These are phyloP conservation scores for Psilopogon haemacephalus DNA, from an alignment of 2,113 vertebrate species.

Conservation along the genomic window DNA sequence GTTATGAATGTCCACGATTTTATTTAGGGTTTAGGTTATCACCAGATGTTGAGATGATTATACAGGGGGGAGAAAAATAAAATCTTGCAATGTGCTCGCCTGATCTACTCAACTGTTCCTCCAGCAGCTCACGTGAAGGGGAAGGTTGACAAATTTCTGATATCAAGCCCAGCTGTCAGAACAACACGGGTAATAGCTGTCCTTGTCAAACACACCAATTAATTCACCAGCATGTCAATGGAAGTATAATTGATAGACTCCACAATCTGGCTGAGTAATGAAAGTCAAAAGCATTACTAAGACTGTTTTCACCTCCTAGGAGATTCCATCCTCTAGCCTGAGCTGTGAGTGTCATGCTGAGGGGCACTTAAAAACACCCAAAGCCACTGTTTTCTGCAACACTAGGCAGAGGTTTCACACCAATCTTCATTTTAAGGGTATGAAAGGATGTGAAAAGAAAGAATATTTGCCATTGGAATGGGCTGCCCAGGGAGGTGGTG, in stretches of 20 bases:
- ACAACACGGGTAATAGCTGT: conserved; percentile 78
- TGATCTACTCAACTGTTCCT: conserved; percentile 54
- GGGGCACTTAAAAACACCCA: neutral
- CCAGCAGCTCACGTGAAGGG: conserved; percentile 62
- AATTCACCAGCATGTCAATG: conserved; percentile 76
- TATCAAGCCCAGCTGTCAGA: conserved; percentile 82
- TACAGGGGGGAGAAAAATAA: neutral
- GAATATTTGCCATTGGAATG: no score
- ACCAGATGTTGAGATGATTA: neutral
- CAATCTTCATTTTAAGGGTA: neutral
- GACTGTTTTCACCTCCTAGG: conserved; percentile 47
- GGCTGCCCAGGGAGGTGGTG: no score
- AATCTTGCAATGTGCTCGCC: neutral
- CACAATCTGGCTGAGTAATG: conserved; percentile 76
- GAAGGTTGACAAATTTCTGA: conserved; percentile 82
- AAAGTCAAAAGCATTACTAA: conserved; percentile 65
- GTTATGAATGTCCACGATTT: conserved; percentile 13
- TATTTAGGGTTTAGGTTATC: conserved; percentile 41
- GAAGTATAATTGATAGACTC: conserved; percentile 80
- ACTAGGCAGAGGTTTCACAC: neutral
- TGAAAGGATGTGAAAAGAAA: neutral
- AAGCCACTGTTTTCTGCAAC: neutral
- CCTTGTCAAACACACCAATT: conserved; percentile 80
- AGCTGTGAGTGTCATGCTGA: neutral
- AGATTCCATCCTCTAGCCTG: conserved; percentile 4